Base-by-base conservation (phyloP, 2,797 vertebrate species). In the Takifugu ocellatus region DNA sequence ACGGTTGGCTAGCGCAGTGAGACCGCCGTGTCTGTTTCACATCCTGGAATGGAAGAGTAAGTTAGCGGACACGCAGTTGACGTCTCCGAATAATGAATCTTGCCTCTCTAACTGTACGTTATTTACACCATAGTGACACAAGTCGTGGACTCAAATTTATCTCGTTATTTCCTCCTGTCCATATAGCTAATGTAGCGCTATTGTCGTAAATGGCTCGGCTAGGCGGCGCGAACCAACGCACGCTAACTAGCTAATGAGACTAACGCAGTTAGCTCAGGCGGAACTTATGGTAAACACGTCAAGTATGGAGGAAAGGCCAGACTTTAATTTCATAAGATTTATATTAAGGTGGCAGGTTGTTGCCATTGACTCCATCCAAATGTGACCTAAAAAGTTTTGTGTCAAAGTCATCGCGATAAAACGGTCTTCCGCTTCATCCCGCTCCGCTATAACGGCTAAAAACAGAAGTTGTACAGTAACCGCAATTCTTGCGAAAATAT, bases 31-130 rank as follows among this genome's bases (percentile, higher is more conserved):
- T 64, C 45, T 31, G 58, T 44, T 14, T 70, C 72, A 75, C 61
- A 67, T 63, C 70, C 82, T 74, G 83, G 70, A 78, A 74, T 75
- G 69, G 70, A 75, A 78, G 80, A 74, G 75, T 50, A 68, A 74
- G 78, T 78, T 74, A 72, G 69, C 76, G 56, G 64, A 61, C 67
- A 57, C 59, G 56, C 61, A 68, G 63, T 62, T 66, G 61, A 66
- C 77, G 47, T 64, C 63, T 56, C 47, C 25, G 12, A 51, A 43
- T 47, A 63, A 27, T 8, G 12, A 50, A 45, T 53, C 53, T 16
- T 42, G 25, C 15, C 52, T 17, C 8, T 0, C 8, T 21, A 21
- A 21, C 21, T 21, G 21, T 21, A 42, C 7, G 17, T 49, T 49
- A 1, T 2, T 46, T 27, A 50, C 5, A 25, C 5, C 3, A 2